Evolutionary conservation across 2,113 vertebrate species (phyloP), one percentile per base, ranked within the genome.

Genomic region (Psammodynastes pulverulentus): DNA sequence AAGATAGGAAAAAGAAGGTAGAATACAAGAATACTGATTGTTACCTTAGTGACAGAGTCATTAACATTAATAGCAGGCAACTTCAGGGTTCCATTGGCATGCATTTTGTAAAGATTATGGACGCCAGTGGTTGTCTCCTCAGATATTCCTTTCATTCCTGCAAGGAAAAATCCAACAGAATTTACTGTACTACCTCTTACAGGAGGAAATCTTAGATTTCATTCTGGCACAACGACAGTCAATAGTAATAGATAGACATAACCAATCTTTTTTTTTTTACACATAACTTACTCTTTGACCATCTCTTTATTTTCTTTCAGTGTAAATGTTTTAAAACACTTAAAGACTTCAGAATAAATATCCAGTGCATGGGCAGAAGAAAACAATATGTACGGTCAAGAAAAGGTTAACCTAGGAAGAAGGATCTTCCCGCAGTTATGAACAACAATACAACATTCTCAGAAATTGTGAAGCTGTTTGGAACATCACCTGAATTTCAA

Each of bases 41-140:
- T 94, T 97, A 99, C 99, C 98, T 99, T 99, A 21, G 99, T 99
- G 95, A 99, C 99, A 0, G 99, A 99, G 95, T 99, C 99, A 0
- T 99, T 99, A 93, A 99, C 99, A 0, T 99, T 99, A 97, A 99
- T 99, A 92, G 99, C 98, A 9, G 99, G 98, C 79, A 99, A 96
- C 94, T 99, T 99, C 72, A 99, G 98, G 5, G 98, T 97, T 19
- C 98, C 98, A 0, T 94, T 99, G 89, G 98, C 98, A 95, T 98
- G 93, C 99, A 99, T 99, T 97, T 99, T 99, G 97, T 99, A 99
- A 39, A 99, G 97, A 95, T 99, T 99, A 97, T 99, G 99, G 94
- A 99, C 99, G 0, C 99, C 99, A 9, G 99, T 99, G 0, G 99
- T 99, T 0, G 99, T 99, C 96, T 99, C 99, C 94, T 99, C 99